Evolutionary conservation across 2,113 vertebrate species (phyloP).

Genomic region (Sapayoa aenigma): DNA sequence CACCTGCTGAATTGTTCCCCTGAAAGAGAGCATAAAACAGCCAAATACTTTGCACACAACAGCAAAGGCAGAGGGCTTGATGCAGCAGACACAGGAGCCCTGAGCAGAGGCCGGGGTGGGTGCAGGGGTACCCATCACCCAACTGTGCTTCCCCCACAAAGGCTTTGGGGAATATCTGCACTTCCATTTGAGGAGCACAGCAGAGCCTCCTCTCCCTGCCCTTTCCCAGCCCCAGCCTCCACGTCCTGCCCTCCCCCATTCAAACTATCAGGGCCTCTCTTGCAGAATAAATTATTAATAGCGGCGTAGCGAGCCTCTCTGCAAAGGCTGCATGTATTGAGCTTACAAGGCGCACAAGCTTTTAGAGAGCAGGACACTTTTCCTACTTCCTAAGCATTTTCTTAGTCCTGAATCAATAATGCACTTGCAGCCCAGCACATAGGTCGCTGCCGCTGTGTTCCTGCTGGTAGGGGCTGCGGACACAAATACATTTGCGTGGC

Average conservation of each 20-base stretch:
- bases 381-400: conserved; percentile 83
- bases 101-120: not conserved
- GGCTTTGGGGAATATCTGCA: not conserved
- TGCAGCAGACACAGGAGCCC: not conserved
- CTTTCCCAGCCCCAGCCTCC: not conserved
- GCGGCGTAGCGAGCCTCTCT: conserved; percentile 77
- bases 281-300: conserved; percentile 93
- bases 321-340: conserved; percentile 68
- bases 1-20: not conserved
- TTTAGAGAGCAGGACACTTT: conserved; percentile 79
- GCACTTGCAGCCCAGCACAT: conserved; percentile 45
- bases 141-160: accelerated
- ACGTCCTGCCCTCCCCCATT: conserved; percentile 38
- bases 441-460: not conserved
- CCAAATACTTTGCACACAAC: not conserved
- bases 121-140: not conserved
- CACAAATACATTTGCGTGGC: not conserved
- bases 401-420: conserved; percentile 77
- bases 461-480: not conserved
- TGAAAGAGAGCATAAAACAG: not conserved
- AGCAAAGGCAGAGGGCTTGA: not conserved
- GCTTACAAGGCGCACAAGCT: conserved; percentile 69
- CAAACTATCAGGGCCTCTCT: conserved; percentile 47
- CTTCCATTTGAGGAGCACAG: not conserved
- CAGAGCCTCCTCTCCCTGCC: not conserved